Base-by-base conservation (phyloP, 2,888 invertebrate species). In the Drosophila neoperkinsi region DNA sequence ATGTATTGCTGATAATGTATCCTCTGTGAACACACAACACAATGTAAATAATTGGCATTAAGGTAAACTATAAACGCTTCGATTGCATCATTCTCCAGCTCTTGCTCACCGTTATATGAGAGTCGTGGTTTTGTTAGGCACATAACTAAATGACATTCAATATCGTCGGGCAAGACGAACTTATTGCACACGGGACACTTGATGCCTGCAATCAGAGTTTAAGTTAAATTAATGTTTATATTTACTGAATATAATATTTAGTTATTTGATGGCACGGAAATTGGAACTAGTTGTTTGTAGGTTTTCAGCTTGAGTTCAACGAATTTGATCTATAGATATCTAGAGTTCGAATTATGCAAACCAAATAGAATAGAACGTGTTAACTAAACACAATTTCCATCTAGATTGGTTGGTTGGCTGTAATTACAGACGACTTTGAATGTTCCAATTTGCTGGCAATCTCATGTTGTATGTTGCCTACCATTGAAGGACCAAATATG, bases 101-200 rank as follows among this genome's bases (percentile, higher is more conserved):
- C 6, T 5, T 28, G n/a, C 88, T 95, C 93, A 99, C 99, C 99
- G 95, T 99, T 99, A 95, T 99, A 99, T 92, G 97, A 98, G 93
- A 99, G 97, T 94, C 98, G 96, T 91, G 99, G 99, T 95, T 99
- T 98, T 91, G 99, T 99, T 94, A 99, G 97, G 95, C 99, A 99
- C 97, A 99, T 98, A 92, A 99, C 98, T 94, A 99, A 96, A 94
- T 99, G 99, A 95, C 98, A 98, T 95, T 99, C 99, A 93, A 99
- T 98, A 95, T 99, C 99, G 94, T 99, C 99, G 88, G 99, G 98
- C 94, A 99, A 95, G 93, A 99, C 97, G 94, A 97, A 97, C 95
- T 99, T 99, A 94, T 98, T 98, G 96, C 99, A 99, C 90, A 99
- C 98, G 84, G 99, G 99, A 94, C 99, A 99, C 95, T 99, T 99